Evolutionary conservation across 2,113 vertebrate genomes (phyloP).

Genomic region (Chloroceryle aenea): DNA sequence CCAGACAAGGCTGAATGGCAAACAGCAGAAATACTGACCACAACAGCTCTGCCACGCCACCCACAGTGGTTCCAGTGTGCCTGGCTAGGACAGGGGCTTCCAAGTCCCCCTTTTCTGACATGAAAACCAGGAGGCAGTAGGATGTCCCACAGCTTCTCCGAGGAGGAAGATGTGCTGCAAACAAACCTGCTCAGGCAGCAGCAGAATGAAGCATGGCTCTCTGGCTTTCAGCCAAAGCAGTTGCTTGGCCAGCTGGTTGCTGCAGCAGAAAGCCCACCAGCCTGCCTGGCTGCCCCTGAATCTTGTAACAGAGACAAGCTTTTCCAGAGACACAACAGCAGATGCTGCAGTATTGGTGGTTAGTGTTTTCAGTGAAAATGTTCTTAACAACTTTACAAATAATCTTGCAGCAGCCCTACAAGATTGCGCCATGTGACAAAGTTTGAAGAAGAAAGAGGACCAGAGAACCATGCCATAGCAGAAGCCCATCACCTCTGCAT

Average conservation of each 20-base stretch:
- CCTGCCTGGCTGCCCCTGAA: background rate
- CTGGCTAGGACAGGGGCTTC: background rate
- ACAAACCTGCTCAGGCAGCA: background rate
- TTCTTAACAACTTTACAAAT: background rate
- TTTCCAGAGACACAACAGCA: background rate
- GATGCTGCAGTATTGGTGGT: background rate
- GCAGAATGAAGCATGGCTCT: background rate
- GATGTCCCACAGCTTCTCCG: rapidly evolving
- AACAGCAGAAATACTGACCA: background rate
- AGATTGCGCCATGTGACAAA: background rate
- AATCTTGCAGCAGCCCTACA: background rate
- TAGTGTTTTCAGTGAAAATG: background rate
- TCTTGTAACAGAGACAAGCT: rapidly evolving
- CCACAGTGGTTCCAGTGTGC: background rate
- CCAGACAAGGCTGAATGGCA: background rate
- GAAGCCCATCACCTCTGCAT: background rate
- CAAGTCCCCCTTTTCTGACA: rapidly evolving
- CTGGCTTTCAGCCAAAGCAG: rapidly evolving
- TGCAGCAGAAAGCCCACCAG: background rate
- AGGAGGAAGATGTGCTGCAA: background rate
- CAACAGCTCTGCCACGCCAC: background rate
- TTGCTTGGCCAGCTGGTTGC: background rate
- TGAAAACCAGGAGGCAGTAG: rapidly evolving
- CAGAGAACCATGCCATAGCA: rapidly evolving
- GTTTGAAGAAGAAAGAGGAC: background rate